Evolutionary conservation across 2,888 invertebrate species (phyloP).

Genomic region (Arge pagana): DNA sequence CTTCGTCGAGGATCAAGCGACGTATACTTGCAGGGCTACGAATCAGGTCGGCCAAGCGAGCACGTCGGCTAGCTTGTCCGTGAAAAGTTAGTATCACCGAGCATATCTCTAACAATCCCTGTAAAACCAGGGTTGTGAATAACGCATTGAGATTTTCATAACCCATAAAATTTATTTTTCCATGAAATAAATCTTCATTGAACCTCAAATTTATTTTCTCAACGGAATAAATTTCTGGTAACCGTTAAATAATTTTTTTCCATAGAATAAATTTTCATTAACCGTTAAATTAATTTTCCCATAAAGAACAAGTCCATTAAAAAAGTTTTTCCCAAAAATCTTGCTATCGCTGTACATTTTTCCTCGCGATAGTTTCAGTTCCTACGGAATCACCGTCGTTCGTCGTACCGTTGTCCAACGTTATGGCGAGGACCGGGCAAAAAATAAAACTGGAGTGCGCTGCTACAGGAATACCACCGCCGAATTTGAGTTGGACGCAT

Average conservation of each 20-base stretch:
- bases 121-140: no score
- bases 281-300: no score
- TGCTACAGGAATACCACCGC: slow-evolving; percentile 68
- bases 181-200: no score
- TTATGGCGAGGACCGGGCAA: slow-evolving; percentile 75
- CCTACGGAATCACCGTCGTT: slow-evolving; percentile 69
- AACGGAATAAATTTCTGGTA: no score
- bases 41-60: slow-evolving; percentile 72
- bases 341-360: no score
- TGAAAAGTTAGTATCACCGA: slow-evolving; percentile 75
- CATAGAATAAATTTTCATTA: no score
- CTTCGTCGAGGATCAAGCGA: slow-evolving; percentile 69
- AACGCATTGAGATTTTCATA: no score
- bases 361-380: slow-evolving; percentile 68
- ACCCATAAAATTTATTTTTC: no score
- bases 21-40: slow-evolving; percentile 71
- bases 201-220: no score
- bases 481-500: slow-evolving; percentile 70
- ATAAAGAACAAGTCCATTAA: no score
- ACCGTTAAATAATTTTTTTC: no score
- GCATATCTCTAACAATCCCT: background rate
- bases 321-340: no score
- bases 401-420: slow-evolving; percentile 67
- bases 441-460: slow-evolving; percentile 74
- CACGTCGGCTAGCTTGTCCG: slow-evolving; percentile 67